Conservation (phyloP, 2,888 invertebrate species). For the Orthonevra nobilis region DNA sequence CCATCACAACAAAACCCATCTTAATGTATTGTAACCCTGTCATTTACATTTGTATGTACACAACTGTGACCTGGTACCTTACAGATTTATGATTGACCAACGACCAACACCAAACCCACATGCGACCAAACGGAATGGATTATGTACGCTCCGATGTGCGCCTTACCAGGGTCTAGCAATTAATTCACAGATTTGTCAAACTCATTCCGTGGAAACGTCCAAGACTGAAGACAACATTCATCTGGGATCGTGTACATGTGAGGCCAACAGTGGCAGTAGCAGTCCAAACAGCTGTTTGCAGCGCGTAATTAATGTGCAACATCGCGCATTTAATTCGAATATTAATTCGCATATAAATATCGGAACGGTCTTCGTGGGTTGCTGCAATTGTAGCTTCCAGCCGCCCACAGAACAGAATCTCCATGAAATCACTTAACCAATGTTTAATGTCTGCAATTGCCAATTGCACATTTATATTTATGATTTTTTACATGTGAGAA, state of each 20-base stretch:
- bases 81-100: constrained; percentile 46
- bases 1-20: background rate
- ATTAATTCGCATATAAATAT: constrained; percentile 59
- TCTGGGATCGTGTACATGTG: constrained; percentile 32
- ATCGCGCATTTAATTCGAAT: constrained; percentile 62
- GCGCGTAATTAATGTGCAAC: constrained; percentile 64
- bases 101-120: constrained; percentile 28
- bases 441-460: constrained; percentile 47
- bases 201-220: constrained; percentile 47
- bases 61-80: background rate
- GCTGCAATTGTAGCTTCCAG: constrained; percentile 31
- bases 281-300: constrained; percentile 53
- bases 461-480: constrained; percentile 26
- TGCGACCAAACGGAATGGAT: constrained; percentile 18
- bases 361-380: constrained; percentile 48
- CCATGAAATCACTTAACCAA: constrained; percentile 54
- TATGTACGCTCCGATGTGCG: constrained; percentile 12
- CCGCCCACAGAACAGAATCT: constrained; percentile 56
- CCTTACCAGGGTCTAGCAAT: constrained; percentile 44
- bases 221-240: constrained; percentile 23
- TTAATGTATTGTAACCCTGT: constrained; percentile 1
- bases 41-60: constrained; percentile 1
- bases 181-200: constrained; percentile 65
- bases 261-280: constrained; percentile 56
- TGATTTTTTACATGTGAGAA: constrained; percentile 8